A percentile compares a stretch with the other conserved stretches of the same genome.
phyloP scores from a whole-genome alignment of 2,113 vertebrate genomes.

The Potamarius usumacintae region DNA sequence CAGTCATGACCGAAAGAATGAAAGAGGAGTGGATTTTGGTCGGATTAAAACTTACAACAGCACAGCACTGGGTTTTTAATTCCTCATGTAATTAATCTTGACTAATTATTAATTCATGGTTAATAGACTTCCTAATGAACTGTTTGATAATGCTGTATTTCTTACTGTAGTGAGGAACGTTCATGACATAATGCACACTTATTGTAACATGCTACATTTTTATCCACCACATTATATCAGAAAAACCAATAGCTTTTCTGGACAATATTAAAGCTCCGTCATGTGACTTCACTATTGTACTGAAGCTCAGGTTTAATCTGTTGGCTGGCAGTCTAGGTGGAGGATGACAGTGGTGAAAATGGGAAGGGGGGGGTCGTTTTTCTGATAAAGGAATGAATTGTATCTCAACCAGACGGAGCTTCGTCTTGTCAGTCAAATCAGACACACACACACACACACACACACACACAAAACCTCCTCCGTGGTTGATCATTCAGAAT shows the following conservation, averaged over 20 bases:
- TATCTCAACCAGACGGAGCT: conserved; percentile 68
- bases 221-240: conserved; percentile 55
- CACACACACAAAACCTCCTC: conserved; percentile 47
- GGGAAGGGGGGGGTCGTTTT: conserved; percentile 27
- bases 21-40: too few species aligned
- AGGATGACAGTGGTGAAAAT: background rate
- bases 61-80: background rate
- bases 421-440: conserved; percentile 66
- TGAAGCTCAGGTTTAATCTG: conserved; percentile 49
- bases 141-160: background rate
- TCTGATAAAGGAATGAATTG: conserved; percentile 66
- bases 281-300: conserved; percentile 48
- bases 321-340: conserved; percentile 31
- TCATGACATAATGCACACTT: background rate
- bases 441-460: conserved; percentile 58
- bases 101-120: background rate
- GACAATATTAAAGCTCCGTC: conserved; percentile 46
- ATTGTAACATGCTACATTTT: conserved; percentile 24
- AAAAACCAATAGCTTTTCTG: conserved; percentile 18
- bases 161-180: background rate
- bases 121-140: background rate
- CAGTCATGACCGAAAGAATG: too few species aligned
- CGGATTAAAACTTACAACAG: too few species aligned
- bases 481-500: conserved; percentile 35
- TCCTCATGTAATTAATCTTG: background rate